These are phyloP conservation scores for Yoshiicerus persimilis DNA, from an alignment of 1,140 invertebrate genomes.

Conservation along the genomic window DNA sequence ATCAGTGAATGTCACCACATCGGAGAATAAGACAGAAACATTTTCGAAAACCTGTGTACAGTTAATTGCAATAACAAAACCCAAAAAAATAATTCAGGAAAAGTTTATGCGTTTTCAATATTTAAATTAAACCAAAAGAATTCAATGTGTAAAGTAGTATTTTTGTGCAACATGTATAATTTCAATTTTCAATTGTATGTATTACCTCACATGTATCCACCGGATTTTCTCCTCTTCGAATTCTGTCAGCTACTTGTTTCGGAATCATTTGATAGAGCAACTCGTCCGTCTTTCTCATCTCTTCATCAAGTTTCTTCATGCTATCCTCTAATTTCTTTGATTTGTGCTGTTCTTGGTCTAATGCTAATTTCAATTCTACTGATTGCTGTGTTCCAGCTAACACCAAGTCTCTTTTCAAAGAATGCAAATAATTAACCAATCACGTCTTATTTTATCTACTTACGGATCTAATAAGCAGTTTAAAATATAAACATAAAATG, in stretches of 20 bases:
- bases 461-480: too few relatives aligned
- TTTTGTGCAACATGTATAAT: background rate
- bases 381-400: slow-evolving; percentile 95
- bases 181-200: background rate
- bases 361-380: slow-evolving; percentile 89
- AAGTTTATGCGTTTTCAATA: too few relatives aligned
- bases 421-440: slow-evolving; percentile 22
- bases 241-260: slow-evolving; percentile 89
- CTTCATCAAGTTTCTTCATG: slow-evolving; percentile 91
- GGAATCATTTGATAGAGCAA: slow-evolving; percentile 98
- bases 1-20: slow-evolving; percentile 95
- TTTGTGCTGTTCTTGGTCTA: slow-evolving; percentile 96
- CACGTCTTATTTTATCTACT: too few relatives aligned
- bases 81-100: background rate
- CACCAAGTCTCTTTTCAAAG: slow-evolving; percentile 78
- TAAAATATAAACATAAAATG: too few relatives aligned
- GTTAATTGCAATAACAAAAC: slow-evolving; percentile 5
- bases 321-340: slow-evolving; percentile 94
- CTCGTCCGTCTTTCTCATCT: slow-evolving; percentile 94
- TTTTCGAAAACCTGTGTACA: slow-evolving; percentile 83
- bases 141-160: too few relatives aligned
- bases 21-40: slow-evolving; percentile 93
- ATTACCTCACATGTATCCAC: slow-evolving; percentile 92
- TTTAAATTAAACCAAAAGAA: too few relatives aligned
- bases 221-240: slow-evolving; percentile 87